Percentiles rank a stretch among this genome's conserved stretches.
phyloP scores from a whole-genome alignment of 2,113 vertebrate species.

The Semnornis frantzii region DNA sequence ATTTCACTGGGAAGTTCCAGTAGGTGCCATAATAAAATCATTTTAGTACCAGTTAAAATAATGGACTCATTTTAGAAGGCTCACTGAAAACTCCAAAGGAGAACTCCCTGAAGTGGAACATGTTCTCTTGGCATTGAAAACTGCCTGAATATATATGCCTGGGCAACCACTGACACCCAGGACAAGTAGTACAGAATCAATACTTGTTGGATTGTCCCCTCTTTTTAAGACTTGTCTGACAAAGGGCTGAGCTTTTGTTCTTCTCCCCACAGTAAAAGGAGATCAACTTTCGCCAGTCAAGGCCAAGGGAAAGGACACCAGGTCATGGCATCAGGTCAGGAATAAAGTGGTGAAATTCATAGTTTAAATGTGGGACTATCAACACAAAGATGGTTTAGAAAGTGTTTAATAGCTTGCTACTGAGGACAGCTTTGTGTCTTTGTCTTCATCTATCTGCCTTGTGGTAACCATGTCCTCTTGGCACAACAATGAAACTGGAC shows the following conservation, averaged over 20 bases:
- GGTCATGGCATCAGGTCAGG: neutral
- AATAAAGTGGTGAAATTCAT: neutral
- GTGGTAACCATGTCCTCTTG: neutral
- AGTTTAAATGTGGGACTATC: neutral
- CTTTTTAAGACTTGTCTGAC: too few species aligned
- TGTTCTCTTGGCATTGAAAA: too few species aligned
- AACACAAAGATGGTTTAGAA: neutral
- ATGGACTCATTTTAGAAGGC: neutral
- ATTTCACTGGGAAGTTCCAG: neutral
- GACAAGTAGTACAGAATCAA: too few species aligned
- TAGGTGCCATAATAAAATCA: neutral
- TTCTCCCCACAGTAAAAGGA: too few species aligned
- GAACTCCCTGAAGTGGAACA: too few species aligned
- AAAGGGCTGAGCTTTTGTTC: too few species aligned
- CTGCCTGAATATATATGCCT: too few species aligned
- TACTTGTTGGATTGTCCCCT: too few species aligned
- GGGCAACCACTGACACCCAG: too few species aligned
- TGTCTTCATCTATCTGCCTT: neutral
- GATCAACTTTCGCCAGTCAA: too few species aligned
- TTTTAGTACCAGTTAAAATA: neutral
- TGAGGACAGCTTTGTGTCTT: neutral
- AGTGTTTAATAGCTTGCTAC: neutral
- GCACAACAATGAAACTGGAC: neutral
- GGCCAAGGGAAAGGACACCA: too few species aligned
- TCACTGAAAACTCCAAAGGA: too few species aligned